Evolutionary conservation across 2,797 vertebrate species (phyloP), one percentile per base, ranked within the genome.

Genomic region (Tragopan temminckii): DNA sequence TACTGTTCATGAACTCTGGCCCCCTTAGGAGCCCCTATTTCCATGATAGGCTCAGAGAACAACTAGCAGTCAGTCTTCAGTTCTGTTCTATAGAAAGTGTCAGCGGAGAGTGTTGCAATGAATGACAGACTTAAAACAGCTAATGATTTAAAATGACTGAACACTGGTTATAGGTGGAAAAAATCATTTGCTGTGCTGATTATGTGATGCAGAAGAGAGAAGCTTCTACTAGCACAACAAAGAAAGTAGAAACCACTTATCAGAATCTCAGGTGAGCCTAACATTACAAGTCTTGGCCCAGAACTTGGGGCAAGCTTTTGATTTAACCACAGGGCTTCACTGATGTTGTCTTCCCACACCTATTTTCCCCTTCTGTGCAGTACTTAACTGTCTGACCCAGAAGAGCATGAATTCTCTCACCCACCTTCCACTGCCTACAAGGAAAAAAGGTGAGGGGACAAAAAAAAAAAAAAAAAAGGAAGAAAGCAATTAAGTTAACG

Each of bases 81-180:
- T 75, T 88, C 50, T 71, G 69, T 55, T 68, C 46, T 0, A 5
- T 10, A 72, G 20, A 31, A 68, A 89, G 40, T 48, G 25, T 68
- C 75, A 53, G 75, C 35, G 64, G 38, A 52, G 7, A 29, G 25
- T 6, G 9, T 61, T 46, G 61, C 1, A 2, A 83, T 71, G 42
- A 94, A 90, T 40, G 68, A 71, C 14, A 38, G 83, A 68, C 43
- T 68, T 66, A 45, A 70, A 81, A 70, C 52, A 55, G 42, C n/a
- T 31, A 21, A 7, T 33, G 3, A 55, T 67, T 77, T 74, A 33
- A 70, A 95, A 70, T 13, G 75, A 61, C 24, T 92, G 7, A 63
- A 81, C 42, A 72, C 24, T 58, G 9, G 15, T 31, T 85, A 17
- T 29, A 59, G 58, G 17, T 29, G 35, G 43, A 71, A 72, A 89